Conservation (phyloP, 2,113 vertebrate species). For the Solenodon paradoxus region DNA sequence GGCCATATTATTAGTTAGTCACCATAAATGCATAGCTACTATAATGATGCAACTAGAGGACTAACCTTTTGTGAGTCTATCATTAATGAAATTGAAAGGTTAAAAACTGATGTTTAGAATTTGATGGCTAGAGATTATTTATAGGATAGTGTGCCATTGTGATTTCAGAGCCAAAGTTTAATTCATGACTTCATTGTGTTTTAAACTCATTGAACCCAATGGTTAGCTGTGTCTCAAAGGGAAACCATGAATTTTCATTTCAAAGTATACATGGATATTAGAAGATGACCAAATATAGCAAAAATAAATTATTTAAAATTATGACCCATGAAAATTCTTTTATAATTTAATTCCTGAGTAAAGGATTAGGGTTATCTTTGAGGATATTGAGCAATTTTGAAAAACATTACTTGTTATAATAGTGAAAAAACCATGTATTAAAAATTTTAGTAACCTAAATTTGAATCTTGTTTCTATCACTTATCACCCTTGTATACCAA, state of each 20-base stretch:
- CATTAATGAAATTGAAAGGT: constrained; percentile 46
- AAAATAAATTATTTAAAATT: neutral
- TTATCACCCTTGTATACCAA: neutral
- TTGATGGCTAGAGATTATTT: constrained; percentile 26
- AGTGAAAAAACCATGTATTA: neutral
- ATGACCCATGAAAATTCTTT: neutral
- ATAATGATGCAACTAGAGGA: neutral
- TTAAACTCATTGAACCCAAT: neutral
- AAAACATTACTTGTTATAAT: neutral
- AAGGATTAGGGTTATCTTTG: neutral
- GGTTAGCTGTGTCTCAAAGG: neutral
- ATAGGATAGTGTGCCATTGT: neutral
- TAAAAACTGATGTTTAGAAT: constrained; percentile 32
- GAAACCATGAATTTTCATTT: neutral
- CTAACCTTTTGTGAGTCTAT: neutral
- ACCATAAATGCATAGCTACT: neutral
- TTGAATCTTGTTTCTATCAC: neutral
- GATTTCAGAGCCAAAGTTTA: constrained; percentile 27
- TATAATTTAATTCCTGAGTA: neutral
- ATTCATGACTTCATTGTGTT: neutral
- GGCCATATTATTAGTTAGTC: neutral
- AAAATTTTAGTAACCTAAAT: constrained; percentile 7
- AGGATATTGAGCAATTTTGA: neutral
- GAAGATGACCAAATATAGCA: neutral
- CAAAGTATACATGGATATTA: neutral